Base-by-base conservation (phyloP, 2,888 invertebrate species). In the Drosophila quinaria region DNA sequence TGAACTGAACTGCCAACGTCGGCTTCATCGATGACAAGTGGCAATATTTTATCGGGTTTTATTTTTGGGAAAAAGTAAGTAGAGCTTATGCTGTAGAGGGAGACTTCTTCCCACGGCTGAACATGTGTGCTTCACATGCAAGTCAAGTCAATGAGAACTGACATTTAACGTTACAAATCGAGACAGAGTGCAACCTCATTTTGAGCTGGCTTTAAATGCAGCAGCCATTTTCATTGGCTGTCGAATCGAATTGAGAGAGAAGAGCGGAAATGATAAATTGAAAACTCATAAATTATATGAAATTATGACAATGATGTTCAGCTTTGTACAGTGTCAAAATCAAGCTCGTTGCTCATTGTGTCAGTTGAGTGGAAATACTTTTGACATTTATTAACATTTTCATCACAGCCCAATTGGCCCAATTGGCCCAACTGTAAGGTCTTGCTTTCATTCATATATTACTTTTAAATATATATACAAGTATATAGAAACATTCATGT, bases 351-450 rank as follows among this genome's bases (percentile, higher is more conserved):
- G 76, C 78, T 84, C 78, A 76, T 76, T 74, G 73, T 84, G 84
- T 72, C 81, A 76, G 79, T 73, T 74, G 70, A 74, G 81, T 74
- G 79, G 72, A 69, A 85, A 71, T 55, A 64, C 62, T 78, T 79
- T 70, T 88, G 86, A 87, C 88, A 83, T 87, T 87, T 87, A 87
- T 87, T 87, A 86, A 81, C 81, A 88, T 81, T 87, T 70, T 70
- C 25, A 25, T 33, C 42, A 49, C 52, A 10, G 15, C 37, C 41
- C 82, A 82, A 85, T 82, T 82, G 85, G n/a, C n/a, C n/a, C n/a
- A 82, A 82, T 68, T 68, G 61, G 31, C 47, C 52, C 31, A 9
- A 46, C 22, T 55, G 37, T 37, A 41, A 56, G 33, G 19, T 46
- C 37, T 49, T 11, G 15, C 2, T 50, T 6, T 19, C 17, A 17